These are phyloP conservation scores for Brachyrhaphis roseni DNA, from an alignment of 2,797 vertebrate species.

Conservation along the genomic window DNA sequence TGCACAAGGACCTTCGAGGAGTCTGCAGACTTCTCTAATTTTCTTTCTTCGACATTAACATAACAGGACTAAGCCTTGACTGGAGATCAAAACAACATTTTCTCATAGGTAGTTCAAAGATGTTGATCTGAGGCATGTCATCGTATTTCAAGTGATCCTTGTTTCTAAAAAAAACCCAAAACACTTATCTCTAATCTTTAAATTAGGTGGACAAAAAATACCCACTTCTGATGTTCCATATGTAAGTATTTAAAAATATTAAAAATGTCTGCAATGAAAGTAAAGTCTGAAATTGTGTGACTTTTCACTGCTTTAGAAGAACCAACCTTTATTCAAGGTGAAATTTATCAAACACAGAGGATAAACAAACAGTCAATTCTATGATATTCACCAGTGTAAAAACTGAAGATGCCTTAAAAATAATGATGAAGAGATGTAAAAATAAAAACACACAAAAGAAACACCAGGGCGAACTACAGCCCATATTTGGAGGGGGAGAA, in stretches of 20 bases:
- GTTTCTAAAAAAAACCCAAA: constrained; percentile 21
- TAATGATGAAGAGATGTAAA: not conserved
- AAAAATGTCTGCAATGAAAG: not conserved
- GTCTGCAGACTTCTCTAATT: constrained; percentile 32
- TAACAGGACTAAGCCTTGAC: constrained; percentile 1
- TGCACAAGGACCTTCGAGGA: constrained; percentile 54
- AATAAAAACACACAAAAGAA: not conserved
- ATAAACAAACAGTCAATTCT: constrained; percentile 1
- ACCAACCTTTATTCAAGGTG: not conserved
- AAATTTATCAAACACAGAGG: not conserved
- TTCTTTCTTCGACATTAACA: constrained; percentile 18
- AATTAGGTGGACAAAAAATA: constrained; percentile 8
- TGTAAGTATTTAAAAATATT: constrained; percentile 2
- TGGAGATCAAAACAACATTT: constrained; percentile 41
- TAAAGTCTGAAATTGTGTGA: not conserved
- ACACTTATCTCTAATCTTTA: not conserved
- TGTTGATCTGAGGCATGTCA: constrained; percentile 36
- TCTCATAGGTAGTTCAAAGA: constrained; percentile 45
- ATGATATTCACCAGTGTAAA: not conserved
- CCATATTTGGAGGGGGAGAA: not conserved
- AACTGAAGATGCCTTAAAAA: not conserved
- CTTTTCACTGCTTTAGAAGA: not conserved
- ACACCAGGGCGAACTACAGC: not conserved
- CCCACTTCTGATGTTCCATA: constrained; percentile 14
- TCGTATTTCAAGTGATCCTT: constrained; percentile 29